Conservation (phyloP, 1,140 invertebrate species). For the Dinoponera quadriceps region DNA sequence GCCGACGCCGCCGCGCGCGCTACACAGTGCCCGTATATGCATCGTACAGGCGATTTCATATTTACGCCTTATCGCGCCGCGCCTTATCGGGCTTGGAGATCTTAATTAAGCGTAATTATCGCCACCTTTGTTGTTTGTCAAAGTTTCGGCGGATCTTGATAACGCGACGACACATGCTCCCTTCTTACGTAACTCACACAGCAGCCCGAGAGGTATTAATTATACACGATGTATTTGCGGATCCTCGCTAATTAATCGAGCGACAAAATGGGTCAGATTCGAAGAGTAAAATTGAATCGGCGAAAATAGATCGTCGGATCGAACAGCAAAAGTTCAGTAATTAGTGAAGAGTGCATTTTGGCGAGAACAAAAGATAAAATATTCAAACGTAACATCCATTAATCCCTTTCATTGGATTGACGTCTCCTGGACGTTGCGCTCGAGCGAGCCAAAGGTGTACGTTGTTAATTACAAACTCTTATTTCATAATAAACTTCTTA, state of each 20-base stretch:
- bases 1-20: background rate
- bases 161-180: slow-evolving; percentile 19
- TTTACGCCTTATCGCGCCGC: slow-evolving; percentile 49
- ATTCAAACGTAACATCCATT: too few relatives aligned
- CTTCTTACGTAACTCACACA: slow-evolving; percentile 16
- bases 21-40: background rate
- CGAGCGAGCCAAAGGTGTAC: too few relatives aligned
- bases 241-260: slow-evolving; percentile 19
- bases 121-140: slow-evolving; percentile 47
- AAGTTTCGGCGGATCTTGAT: slow-evolving; percentile 45
- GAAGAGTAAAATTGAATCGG: too few relatives aligned
- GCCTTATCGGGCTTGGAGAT: slow-evolving; percentile 27
- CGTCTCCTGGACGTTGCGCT: too few relatives aligned
- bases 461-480: too few relatives aligned
- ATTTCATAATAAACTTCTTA: too few relatives aligned
- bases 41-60: slow-evolving; percentile 50
- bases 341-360: too few relatives aligned
- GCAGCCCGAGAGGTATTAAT: slow-evolving; percentile 21
- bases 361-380: too few relatives aligned
- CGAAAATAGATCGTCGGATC: too few relatives aligned
- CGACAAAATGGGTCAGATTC: background rate
- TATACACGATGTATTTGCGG: background rate
- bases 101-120: slow-evolving; percentile 59
- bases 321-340: too few relatives aligned
- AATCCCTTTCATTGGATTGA: too few relatives aligned